Percentiles rank a stretch among this genome's conserved stretches.
Conservation (phyloP, 2,113 vertebrate genomes). For the Hippotragus niger region DNA sequence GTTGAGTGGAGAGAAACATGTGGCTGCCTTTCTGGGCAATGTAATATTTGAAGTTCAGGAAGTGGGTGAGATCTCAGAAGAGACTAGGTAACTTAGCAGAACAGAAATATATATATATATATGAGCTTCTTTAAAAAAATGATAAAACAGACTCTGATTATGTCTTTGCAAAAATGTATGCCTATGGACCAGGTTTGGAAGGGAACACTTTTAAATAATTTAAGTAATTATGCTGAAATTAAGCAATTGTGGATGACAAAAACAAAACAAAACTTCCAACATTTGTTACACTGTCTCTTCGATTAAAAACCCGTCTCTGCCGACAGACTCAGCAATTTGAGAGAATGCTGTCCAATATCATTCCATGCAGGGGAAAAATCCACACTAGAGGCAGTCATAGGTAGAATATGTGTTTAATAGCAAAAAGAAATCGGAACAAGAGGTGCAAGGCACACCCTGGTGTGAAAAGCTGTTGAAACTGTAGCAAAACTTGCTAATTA, state of each 20-base stretch:
- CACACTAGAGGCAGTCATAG: background rate
- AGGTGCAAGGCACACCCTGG: background rate
- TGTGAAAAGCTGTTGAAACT: conserved; percentile 2
- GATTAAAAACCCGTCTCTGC: background rate
- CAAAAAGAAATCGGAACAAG: background rate
- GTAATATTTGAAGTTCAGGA: conserved; percentile 25
- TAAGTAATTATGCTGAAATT: background rate
- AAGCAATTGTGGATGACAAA: background rate
- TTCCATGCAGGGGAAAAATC: background rate
- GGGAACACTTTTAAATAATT: conserved; percentile 2
- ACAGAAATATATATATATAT: background rate
- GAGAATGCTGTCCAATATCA: background rate
- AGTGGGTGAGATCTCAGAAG: conserved; percentile 30
- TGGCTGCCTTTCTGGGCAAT: background rate
- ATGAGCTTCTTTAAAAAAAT: background rate
- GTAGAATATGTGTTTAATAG: background rate
- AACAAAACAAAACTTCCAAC: background rate
- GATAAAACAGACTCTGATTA: background rate
- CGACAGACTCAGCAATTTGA: background rate
- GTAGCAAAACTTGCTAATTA: background rate
- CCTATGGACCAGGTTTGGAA: background rate
- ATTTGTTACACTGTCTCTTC: background rate
- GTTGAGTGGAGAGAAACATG: background rate
- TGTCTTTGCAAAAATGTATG: background rate
- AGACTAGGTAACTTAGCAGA: conserved; percentile 1